Evolutionary conservation across 2,888 invertebrate species (phyloP).

Genomic region (Hedychridium roseum): DNA sequence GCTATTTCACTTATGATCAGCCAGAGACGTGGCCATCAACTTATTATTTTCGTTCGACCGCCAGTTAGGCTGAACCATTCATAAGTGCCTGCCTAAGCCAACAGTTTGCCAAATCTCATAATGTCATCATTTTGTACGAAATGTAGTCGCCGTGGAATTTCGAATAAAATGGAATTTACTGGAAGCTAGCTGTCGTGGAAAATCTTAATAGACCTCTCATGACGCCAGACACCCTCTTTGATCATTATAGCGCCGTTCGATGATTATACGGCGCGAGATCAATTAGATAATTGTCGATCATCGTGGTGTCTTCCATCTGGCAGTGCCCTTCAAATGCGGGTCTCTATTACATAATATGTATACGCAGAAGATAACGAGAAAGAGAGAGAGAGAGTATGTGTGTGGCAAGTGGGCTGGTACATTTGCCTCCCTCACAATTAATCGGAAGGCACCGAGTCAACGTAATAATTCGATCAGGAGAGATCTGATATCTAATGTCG

Average conservation of each 20-base stretch:
- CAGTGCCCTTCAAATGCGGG: slow-evolving; percentile 27
- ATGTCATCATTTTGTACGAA: slow-evolving; percentile 11
- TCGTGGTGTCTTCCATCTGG: slow-evolving; percentile 18
- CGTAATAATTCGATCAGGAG: slow-evolving; percentile 7
- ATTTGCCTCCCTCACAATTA: slow-evolving; percentile 20
- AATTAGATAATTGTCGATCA: slow-evolving; percentile 30
- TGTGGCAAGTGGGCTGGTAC: slow-evolving; percentile 10
- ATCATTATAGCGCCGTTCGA: slow-evolving; percentile 29
- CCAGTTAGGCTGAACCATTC: not conserved
- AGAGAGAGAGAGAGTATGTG: not conserved
- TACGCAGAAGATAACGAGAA: slow-evolving; percentile 28
- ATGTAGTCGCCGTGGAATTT: not conserved
- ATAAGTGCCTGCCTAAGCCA: not conserved
- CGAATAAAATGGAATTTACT: slow-evolving; percentile 12
- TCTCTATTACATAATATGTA: slow-evolving; percentile 29
- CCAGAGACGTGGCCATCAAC: no score
- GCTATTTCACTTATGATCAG: no score
- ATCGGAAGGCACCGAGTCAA: slow-evolving; percentile 8
- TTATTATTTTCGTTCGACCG: no score
- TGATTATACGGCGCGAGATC: slow-evolving; percentile 32
- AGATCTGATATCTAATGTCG: not conserved
- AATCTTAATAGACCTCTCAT: not conserved
- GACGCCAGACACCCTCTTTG: slow-evolving; percentile 9
- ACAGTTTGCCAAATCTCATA: slow-evolving; percentile 3
- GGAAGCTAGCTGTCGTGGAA: no score